Evolutionary conservation across 2,113 vertebrate species (phyloP), one percentile per base, ranked within the genome.

Genomic region (Microcebus jonahi): DNA sequence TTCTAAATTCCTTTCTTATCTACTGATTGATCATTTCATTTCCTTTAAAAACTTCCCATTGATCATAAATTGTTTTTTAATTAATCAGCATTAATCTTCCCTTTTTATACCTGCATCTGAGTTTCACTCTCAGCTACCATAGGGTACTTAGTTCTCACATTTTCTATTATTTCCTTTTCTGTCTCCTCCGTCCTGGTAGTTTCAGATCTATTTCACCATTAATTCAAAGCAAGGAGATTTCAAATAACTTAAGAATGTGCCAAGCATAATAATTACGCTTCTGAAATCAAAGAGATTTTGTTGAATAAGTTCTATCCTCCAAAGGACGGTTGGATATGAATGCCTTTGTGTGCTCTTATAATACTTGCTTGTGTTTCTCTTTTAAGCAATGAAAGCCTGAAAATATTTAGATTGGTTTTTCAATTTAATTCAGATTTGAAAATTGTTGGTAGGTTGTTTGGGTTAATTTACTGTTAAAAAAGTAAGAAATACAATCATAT

Each of bases 351-450:
- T 42, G 21, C 5, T 42, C 2, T 83, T 61, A 57, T 21, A 57
- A 57, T 57, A 31, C 23, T 67, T 88, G 29, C 3, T 81, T 48
- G 13, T 57, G 29, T 83, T 91, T 95, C 21, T 55, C 20, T 77
- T 34, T 80, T 83, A 36, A 13, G 9, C 65, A 50, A 13, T 39
- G 45, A 92, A 85, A 50, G 3, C 21, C 21, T 70, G 17, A 92
- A 83, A 85, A 77, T 71, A 48, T 23, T 89, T 59, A 79, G 15
- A 55, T 55, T 79, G 31, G 34, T 63, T 86, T 50, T 36, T 31
- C 14, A 89, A 9, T 82, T 48, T 93, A 36, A 61, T 76, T 86
- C 6, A 91, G 50, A 93, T 94, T 73, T 93, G 27, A 92, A 93
- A 68, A 42, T 23, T 50, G 4, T n/a, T 39, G 34, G 27, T 93